Evolutionary conservation across 2,797 vertebrate genomes (phyloP).

Genomic region (Austrolebias charrua): DNA sequence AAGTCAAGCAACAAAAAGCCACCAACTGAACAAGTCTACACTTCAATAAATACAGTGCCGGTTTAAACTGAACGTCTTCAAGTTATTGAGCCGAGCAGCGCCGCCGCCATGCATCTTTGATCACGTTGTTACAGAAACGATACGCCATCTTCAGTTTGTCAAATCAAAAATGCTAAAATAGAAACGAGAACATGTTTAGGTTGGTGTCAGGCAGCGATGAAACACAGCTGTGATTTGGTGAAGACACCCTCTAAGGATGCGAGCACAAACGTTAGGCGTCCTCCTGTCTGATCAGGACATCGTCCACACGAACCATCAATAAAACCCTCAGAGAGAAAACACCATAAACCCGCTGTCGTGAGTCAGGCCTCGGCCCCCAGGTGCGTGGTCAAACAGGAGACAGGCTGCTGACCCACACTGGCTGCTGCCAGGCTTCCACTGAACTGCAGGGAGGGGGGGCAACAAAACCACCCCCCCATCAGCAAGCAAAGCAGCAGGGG

Average conservation of each 20-base stretch:
- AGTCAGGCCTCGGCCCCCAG: conserved; percentile 22
- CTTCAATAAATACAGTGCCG: conserved; percentile 46
- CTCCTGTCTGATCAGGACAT: conserved; percentile 29
- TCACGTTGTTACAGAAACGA: conserved; percentile 31
- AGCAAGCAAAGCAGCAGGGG: conserved; percentile 46
- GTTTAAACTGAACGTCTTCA: conserved; percentile 32
- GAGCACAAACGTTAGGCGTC: conserved; percentile 24
- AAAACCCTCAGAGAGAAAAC: conserved; percentile 22
- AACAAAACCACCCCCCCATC: background rate
- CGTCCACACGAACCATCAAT: conserved; percentile 28
- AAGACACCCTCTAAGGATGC: conserved; percentile 21
- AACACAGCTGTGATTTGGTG: conserved; percentile 26
- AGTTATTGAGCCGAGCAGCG: conserved; percentile 37
- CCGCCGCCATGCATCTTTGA: conserved; percentile 32
- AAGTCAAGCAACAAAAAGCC: conserved; percentile 5
- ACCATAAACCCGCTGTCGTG: conserved; percentile 22
- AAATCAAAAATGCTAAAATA: conserved; percentile 41
- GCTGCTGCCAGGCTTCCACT: conserved; percentile 15
- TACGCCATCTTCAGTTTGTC: conserved; percentile 16
- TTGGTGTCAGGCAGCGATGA: conserved; percentile 15
- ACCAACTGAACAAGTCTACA: conserved; percentile 21
- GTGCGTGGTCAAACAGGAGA: conserved; percentile 27
- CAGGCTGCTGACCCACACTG: conserved; percentile 21
- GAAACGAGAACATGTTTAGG: conserved; percentile 23
- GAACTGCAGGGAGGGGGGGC: background rate